Percentiles rank a stretch among this genome's conserved stretches.
These are phyloP conservation scores for Labeo rohita DNA, from an alignment of 2,113 vertebrate species.

Conservation along the genomic window DNA sequence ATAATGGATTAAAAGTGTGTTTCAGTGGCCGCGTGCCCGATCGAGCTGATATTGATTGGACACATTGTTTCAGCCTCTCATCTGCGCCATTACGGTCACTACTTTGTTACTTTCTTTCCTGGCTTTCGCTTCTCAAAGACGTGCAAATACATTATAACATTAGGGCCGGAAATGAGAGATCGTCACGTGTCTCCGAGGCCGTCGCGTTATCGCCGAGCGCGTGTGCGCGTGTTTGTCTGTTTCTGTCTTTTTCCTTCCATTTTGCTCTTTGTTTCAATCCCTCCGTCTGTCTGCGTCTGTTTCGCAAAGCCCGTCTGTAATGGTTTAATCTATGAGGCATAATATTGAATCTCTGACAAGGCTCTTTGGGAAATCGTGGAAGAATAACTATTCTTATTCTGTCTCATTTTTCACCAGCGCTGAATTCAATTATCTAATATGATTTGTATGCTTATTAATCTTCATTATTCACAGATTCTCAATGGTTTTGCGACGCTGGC, in stretches of 20 bases:
- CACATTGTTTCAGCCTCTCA: slow-evolving; percentile 70
- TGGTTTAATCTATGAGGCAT: slow-evolving; percentile 65
- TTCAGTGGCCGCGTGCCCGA: slow-evolving; percentile 72
- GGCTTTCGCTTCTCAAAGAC: slow-evolving; percentile 57
- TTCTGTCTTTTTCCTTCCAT: not conserved
- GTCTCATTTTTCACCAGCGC: slow-evolving; percentile 66
- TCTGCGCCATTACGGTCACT: slow-evolving; percentile 58
- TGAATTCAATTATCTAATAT: slow-evolving; percentile 74
- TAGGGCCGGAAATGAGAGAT: slow-evolving; percentile 58
- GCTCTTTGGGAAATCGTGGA: slow-evolving; percentile 69
- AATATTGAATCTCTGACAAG: slow-evolving; percentile 69
- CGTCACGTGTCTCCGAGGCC: slow-evolving; percentile 50
- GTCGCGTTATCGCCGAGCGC: slow-evolving; percentile 40
- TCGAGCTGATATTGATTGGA: slow-evolving; percentile 76
- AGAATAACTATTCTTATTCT: slow-evolving; percentile 67
- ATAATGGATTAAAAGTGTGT: slow-evolving; percentile 77
- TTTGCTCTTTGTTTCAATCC: slow-evolving; percentile 8
- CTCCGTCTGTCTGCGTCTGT: not conserved
- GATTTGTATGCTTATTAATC: slow-evolving; percentile 72
- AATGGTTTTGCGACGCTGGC: slow-evolving; percentile 55
- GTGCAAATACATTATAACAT: slow-evolving; percentile 64
- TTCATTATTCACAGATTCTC: slow-evolving; percentile 66
- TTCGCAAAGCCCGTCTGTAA: slow-evolving; percentile 54
- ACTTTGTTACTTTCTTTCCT: slow-evolving; percentile 53
- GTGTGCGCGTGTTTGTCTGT: not conserved